Evolutionary conservation across 1,140 invertebrate species (phyloP), one percentile per base, ranked within the genome.

Genomic region (Belonocnema kinseyi): DNA sequence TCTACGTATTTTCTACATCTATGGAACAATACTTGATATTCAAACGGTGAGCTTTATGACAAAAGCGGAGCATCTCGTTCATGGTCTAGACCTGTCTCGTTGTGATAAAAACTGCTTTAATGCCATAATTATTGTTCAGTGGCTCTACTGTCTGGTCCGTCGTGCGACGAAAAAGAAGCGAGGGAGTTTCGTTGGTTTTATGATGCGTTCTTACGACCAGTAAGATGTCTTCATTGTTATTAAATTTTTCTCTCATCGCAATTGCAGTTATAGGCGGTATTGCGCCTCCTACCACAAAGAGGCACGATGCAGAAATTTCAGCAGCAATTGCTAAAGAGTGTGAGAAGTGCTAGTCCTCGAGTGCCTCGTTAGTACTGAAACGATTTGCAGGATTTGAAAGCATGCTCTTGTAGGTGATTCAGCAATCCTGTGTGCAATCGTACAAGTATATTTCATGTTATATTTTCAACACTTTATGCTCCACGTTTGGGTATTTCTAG

Each of bases 91-190:
- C 61, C 61, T 66, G 61, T 66, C 26, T 66, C 61, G 56, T 58
- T 14, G 61, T 10, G 26, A 66, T 66, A 66, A 66, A 66, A 66
- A 66, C 61, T 13, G 14, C 61, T 66, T 66, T 66, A 66, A 66
- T 66, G 61, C 33, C 61, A 66, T 66, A 66, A 66, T 66, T 66
- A 66, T 66, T 66, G 61, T 66, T 66, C 40, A 66, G 61, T 66
- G 33, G 61, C 61, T 66, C n/a, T 16, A 1, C 58, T 40, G 21
- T 66, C 10, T 26, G 5, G 16, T 33, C 26, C 40, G 16, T 54
- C n/a, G n/a, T 14, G 61, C 13, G 26, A 8, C 26, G 40, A 33
- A 40, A 66, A 46, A 66, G 40, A 1, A 66, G 61, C 12, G 2
- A 40, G 26, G 14, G 40, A 40, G 14, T 66, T 66, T 66, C 33